Base-by-base conservation (phyloP, 2,888 invertebrate genomes). In the Neoascia interrupta region DNA sequence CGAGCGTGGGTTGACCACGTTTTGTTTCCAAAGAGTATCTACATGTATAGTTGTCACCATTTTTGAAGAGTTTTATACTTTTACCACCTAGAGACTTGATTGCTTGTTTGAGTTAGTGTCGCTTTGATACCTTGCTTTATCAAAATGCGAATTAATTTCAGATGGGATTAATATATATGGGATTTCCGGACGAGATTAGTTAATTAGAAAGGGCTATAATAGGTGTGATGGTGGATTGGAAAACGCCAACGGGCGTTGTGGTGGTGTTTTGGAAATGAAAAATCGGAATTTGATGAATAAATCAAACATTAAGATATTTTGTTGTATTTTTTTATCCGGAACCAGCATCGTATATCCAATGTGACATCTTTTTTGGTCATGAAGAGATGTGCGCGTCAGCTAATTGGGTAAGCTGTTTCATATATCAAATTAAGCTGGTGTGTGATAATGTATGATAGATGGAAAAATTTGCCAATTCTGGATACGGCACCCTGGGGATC, bases 181-280 rank as follows among this genome's bases (percentile, higher is more conserved):
- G 18, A 16, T 54, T 47, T 54, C 70, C 70, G 53, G 45, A 31
- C 23, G 34, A 51, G 51, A 69, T 69, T 53, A 37, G 26, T 43
- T 61, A n/a, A n/a, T n/a, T n/a, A n/a, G n/a, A n/a, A n/a, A n/a
- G n/a, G n/a, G n/a, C n/a, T n/a, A n/a, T n/a, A n/a, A n/a, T n/a
- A n/a, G n/a, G n/a, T n/a, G n/a, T n/a, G n/a, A n/a, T n/a, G n/a
- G n/a, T n/a, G n/a, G n/a, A n/a, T 53, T 19, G 5, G 13, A 53
- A 60, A 31, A 28, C 43, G 49, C 51, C 51, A 16, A 41, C 16
- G 5, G 26, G 34, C 16, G 13, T 51, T 47, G 23, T 13, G 13
- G n/a, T n/a, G n/a, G 19, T 15, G 10, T 19, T 43, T 31, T 49
- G 2, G 23, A 6, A 36, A 15, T 53, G 23, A 36, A 36, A 51